These are phyloP conservation scores for Acronicta alni DNA, from an alignment of 2,888 invertebrate species.

Conservation along the genomic window DNA sequence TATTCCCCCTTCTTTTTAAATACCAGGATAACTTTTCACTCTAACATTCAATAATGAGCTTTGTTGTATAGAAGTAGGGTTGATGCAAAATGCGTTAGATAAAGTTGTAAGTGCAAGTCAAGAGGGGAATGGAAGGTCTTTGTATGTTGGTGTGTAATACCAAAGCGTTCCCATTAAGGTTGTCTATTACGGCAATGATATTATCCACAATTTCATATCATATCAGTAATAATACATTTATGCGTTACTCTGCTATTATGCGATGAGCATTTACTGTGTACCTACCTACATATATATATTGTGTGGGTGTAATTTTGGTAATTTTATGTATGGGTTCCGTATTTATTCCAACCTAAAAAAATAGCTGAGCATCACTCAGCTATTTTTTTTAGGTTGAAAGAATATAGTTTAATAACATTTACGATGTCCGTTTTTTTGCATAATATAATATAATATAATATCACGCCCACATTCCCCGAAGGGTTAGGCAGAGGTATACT, in stretches of 20 bases:
- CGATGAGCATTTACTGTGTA: conserved; percentile 56
- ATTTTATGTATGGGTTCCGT: conserved; percentile 29
- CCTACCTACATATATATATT: conserved; percentile 7
- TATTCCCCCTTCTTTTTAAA: conserved; percentile 54
- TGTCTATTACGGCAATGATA: conserved; percentile 80
- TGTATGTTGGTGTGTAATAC: conserved; percentile 63
- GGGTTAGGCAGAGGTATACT: no score
- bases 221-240: conserved; percentile 76
- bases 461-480: no score
- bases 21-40: conserved; percentile 28
- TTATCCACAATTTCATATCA: conserved; percentile 77
- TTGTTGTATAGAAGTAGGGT: conserved; percentile 9
- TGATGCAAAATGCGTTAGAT: not conserved
- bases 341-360: not conserved
- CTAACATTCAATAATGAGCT: conserved; percentile 5
- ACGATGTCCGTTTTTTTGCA: no score
- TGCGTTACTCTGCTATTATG: conserved; percentile 61
- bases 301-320: conserved; percentile 6
- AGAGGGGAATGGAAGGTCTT: conserved; percentile 61
- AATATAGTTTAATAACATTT: no score
- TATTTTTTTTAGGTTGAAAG: no score
- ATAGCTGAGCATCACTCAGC: no score
- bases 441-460: no score
- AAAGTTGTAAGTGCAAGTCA: conserved; percentile 50
- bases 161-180: conserved; percentile 76